Evolutionary conservation across 2,113 vertebrate genomes (phyloP).

Genomic region (Lophura nycthemera): DNA sequence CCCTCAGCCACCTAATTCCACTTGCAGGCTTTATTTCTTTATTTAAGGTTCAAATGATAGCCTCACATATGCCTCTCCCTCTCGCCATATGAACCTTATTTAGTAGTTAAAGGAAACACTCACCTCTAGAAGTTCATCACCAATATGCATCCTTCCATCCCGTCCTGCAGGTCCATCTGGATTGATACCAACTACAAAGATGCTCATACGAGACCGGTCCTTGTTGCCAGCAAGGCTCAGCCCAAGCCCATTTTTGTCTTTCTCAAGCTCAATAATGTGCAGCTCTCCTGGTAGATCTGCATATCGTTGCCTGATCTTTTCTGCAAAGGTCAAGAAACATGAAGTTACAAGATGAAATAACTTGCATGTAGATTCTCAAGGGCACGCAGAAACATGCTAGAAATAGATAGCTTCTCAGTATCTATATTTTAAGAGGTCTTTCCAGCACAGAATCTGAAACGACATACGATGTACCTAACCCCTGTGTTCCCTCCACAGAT

Average conservation of each 20-base stretch:
- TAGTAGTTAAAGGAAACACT: neutral
- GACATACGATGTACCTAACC: neutral
- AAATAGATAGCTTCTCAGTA: neutral
- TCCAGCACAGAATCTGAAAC: neutral
- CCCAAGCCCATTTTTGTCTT: conserved; percentile 92
- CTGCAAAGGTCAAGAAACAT: conserved; percentile 62
- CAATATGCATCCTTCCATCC: conserved; percentile 87
- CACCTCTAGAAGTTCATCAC: conserved; percentile 95
- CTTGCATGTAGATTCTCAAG: neutral
- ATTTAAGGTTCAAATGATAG: neutral
- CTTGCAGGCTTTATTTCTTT: conserved; percentile 39
- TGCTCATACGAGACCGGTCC: conserved; percentile 91
- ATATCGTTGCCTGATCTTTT: conserved; percentile 93
- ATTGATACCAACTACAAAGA: conserved; percentile 94
- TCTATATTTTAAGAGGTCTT: neutral
- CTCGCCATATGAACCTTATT: neutral
- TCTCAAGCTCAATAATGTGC: conserved; percentile 94
- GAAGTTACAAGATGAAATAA: neutral
- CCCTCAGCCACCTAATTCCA: conserved; percentile 24
- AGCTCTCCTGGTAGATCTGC: conserved; percentile 91
- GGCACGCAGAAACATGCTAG: neutral
- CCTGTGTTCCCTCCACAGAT: neutral
- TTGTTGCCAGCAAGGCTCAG: conserved; percentile 96
- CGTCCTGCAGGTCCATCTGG: conserved; percentile 85
- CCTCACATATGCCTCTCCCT: neutral